Percentiles rank a stretch among this genome's conserved stretches.
These are phyloP conservation scores for Oxyura jamaicensis DNA, from an alignment of 2,113 vertebrate genomes.

Conservation along the genomic window DNA sequence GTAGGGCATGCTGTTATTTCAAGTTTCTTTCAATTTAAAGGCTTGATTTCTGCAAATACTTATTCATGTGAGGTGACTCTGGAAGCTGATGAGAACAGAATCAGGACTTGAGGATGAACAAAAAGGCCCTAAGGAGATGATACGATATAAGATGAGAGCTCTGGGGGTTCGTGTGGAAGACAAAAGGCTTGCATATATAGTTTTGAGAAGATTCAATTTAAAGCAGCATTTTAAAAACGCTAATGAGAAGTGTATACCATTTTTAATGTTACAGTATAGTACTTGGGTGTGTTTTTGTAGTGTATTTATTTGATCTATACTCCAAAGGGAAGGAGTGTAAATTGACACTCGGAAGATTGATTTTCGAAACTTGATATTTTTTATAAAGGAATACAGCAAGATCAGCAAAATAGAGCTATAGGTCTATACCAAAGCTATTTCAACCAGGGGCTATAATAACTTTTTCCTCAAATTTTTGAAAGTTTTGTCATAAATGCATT, in stretches of 20 bases:
- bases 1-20: background rate
- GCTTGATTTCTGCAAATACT: background rate
- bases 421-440: constrained; percentile 43
- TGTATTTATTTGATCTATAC: background rate
- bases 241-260: background rate
- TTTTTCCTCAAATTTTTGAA: constrained; percentile 54
- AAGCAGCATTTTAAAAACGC: background rate
- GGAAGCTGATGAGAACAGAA: background rate
- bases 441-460: constrained; percentile 47
- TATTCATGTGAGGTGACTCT: accelerated
- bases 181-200: background rate
- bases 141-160: background rate
- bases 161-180: accelerated
- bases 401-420: constrained; percentile 19
- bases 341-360: background rate
- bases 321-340: background rate
- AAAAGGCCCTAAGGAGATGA: background rate
- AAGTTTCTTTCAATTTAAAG: background rate
- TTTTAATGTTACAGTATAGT: background rate
- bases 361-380: constrained; percentile 20
- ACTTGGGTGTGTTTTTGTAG: background rate
- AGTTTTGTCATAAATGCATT: constrained; percentile 59
- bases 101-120: background rate
- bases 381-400: background rate
- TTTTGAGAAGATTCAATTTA: background rate